Percentiles rank a stretch among this genome's conserved stretches.
Evolutionary conservation across 92 coral and sea anemone genomes (phyloP).

Genomic region (Pocillopora grandis): DNA sequence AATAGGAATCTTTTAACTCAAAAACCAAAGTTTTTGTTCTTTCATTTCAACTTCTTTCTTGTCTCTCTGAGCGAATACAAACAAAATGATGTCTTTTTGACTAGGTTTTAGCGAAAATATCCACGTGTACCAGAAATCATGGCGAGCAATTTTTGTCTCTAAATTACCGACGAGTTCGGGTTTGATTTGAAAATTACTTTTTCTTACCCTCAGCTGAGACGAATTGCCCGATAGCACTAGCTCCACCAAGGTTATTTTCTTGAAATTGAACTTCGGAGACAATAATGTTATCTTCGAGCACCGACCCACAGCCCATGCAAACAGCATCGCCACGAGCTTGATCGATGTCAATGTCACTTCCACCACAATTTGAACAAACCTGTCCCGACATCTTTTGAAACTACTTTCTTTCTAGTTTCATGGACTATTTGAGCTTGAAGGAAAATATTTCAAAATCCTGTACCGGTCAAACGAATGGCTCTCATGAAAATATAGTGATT

Average conservation of each 20-base stretch:
- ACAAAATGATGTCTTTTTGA: too few species aligned
- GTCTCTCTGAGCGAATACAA: too few species aligned
- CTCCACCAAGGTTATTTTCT: conserved; percentile 93
- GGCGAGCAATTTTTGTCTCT: too few species aligned
- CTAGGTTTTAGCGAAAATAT: not conserved
- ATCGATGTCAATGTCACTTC: conserved; percentile 93
- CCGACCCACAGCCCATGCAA: conserved; percentile 95
- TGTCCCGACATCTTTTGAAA: conserved; percentile 70
- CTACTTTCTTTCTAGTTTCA: not conserved
- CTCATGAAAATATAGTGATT: not conserved
- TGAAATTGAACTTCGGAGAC: conserved; percentile 96
- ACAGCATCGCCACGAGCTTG: conserved; percentile 99
- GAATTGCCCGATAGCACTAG: conserved; percentile 97
- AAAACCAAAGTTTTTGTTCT: not conserved
- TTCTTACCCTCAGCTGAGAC: conserved; percentile 91
- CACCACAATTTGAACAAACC: conserved; percentile 98
- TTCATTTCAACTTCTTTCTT: not conserved
- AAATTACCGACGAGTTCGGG: too few species aligned
- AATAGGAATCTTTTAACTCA: not conserved
- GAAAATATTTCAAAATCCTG: not conserved
- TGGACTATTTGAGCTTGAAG: not conserved
- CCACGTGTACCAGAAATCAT: not conserved
- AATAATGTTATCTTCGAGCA: conserved; percentile 93
- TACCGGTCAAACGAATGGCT: not conserved
- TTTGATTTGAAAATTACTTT: not conserved